Base-by-base conservation (phyloP, 2,113 vertebrate species). In the Orcinus orca region DNA sequence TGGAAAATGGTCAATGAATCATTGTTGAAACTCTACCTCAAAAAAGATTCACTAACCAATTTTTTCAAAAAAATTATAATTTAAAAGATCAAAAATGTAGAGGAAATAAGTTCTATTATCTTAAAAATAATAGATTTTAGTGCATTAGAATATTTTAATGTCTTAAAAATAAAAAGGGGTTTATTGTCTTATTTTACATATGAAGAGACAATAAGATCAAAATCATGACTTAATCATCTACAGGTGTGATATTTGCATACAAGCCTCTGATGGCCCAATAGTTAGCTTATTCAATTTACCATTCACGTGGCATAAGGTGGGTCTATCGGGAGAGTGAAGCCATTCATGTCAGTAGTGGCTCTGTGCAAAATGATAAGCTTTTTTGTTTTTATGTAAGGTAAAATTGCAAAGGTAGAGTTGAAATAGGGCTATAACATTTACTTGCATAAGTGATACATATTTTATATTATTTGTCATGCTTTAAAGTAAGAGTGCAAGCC, bases 261-360 rank as follows among this genome's bases (percentile, higher is more conserved):
- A 26, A 21, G 20, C 4, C 2, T 53, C n/a, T 3, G 0, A 17
- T 55, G 13, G 13, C 38, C 6, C 26, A 77, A 23, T 36, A 20
- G 15, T 21, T 0, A 21, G 25, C 26, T 1, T 63, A 6, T 1
- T 63, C 25, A 6, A 7, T 71, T 36, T 41, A 25, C 2, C 47
- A 8, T 9, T 58, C 14, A 9, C 11, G 5, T 17, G 13, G 8
- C 10, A 2, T 70, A 5, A 53, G 4, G 15, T 14, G 74, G 33
- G 11, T 29, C 7, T 3, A 2, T 1, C 1, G 25, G 20, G 8
- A 1, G 2, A n/a, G 17, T 1, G 10, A 79, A 90, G 9, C 36
- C 79, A 41, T 50, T 73, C 44, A 20, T 3, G 3, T n/a, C 20
- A 21, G 20, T 17, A 84, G 55, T 29, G 47, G 26, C 4, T 50